A percentile compares a stretch with the other conserved stretches of the same genome.
phyloP scores from a whole-genome alignment of 2,797 vertebrate species.

The Holocentrus rufus region DNA sequence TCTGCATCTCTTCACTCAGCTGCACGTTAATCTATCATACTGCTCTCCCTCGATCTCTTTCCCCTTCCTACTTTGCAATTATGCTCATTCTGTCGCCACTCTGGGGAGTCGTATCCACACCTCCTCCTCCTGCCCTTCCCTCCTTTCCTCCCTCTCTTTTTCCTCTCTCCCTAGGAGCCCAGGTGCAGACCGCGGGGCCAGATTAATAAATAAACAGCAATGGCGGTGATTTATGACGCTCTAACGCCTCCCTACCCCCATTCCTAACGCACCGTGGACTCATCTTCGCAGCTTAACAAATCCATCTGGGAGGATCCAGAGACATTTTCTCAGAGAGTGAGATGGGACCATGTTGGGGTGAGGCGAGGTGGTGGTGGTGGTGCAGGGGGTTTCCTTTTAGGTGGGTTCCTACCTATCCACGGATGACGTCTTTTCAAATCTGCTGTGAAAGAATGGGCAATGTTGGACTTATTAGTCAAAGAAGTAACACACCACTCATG shows the following conservation, averaged over 20 bases:
- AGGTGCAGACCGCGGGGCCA: constrained; percentile 73
- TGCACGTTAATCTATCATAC: constrained; percentile 44
- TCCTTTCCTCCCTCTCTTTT: constrained; percentile 29
- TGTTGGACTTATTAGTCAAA: not conserved
- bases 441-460: constrained; percentile 5
- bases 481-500: not conserved
- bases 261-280: constrained; percentile 24
- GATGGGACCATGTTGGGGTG: constrained; percentile 28
- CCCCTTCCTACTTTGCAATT: constrained; percentile 50
- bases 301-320: constrained; percentile 64
- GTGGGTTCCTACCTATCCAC: not conserved
- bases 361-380: constrained; percentile 7
- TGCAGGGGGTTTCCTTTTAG: constrained; percentile 43
- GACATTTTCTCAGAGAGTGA: constrained; percentile 67
- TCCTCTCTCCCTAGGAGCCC: constrained; percentile 44
- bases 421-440: constrained; percentile 11
- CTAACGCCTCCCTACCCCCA: constrained; percentile 35
- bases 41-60: constrained; percentile 30
- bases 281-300: constrained; percentile 62
- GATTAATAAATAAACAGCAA: constrained; percentile 83
- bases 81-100: constrained; percentile 52
- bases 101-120: constrained; percentile 58
- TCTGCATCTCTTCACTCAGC: constrained; percentile 35
- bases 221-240: constrained; percentile 69
- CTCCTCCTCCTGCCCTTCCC: constrained; percentile 16